phyloP scores from a whole-genome alignment of 2,797 vertebrate species.

The Coilia nasus region DNA sequence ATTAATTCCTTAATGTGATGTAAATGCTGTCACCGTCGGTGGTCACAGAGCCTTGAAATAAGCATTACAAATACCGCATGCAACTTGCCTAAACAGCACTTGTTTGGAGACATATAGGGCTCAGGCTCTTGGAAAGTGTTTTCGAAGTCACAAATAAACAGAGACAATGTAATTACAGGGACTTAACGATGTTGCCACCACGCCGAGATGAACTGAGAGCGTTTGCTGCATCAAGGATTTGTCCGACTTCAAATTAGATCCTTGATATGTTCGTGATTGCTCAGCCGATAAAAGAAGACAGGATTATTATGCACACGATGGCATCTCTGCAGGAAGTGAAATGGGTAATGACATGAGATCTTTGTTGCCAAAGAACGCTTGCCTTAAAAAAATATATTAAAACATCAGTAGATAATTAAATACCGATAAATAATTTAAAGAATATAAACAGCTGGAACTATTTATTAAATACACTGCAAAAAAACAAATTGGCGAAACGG shows the following conservation, averaged over 20 bases:
- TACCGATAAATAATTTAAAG: neutral
- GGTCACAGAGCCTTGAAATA: conserved; percentile 19
- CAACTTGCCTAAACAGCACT: conserved; percentile 16
- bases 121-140: conserved; percentile 39
- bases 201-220: conserved; percentile 45
- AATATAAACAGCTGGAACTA: neutral
- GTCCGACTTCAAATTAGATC: conserved; percentile 64
- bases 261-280: conserved; percentile 61
- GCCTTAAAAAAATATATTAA: neutral
- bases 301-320: conserved; percentile 1
- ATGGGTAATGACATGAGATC: neutral
- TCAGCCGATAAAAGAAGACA: conserved; percentile 51
- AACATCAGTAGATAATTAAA: neutral
- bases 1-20: conserved; percentile 17
- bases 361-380: neutral
- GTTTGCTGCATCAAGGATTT: conserved; percentile 54
- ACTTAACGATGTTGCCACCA: conserved; percentile 55
- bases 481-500: neutral
- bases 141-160: conserved; percentile 63
- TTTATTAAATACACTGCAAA: too few species aligned
- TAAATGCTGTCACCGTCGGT: conserved; percentile 10
- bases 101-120: neutral
- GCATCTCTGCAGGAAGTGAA: neutral
- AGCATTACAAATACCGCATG: neutral
- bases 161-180: conserved; percentile 66